A percentile compares a stretch with the other conserved stretches of the same genome.
phyloP scores from a whole-genome alignment of 2,113 vertebrate genomes.

The Cynoglossus semilaevis region DNA sequence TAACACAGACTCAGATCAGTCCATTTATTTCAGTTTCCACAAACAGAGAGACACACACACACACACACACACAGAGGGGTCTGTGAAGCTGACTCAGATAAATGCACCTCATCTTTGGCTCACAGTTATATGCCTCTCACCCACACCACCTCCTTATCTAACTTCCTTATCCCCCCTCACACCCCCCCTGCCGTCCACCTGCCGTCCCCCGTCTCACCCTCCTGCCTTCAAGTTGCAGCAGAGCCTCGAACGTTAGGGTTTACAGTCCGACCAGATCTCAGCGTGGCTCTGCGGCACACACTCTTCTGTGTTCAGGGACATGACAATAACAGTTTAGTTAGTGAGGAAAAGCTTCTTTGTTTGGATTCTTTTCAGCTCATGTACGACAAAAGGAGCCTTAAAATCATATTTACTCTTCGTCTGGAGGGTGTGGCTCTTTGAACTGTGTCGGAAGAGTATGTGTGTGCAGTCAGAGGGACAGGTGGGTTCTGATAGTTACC shows the following conservation, averaged over 20 bases:
- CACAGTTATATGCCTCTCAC: conserved; percentile 54
- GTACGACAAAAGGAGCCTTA: conserved; percentile 46
- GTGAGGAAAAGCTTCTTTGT: conserved; percentile 24
- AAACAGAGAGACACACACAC: conserved; percentile 50
- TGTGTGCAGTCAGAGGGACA: neutral
- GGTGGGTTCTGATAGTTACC: no score
- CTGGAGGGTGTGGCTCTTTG: conserved; percentile 38
- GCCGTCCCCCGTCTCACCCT: conserved; percentile 13
- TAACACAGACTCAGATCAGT: conserved; percentile 66
- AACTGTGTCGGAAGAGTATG: conserved; percentile 26
- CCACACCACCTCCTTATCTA: conserved; percentile 54
- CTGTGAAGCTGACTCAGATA: conserved; percentile 71
- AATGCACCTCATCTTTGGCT: conserved; percentile 65
- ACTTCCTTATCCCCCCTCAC: conserved; percentile 43
- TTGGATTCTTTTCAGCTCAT: conserved; percentile 15
- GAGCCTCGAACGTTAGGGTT: conserved; percentile 43
- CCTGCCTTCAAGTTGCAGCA: conserved; percentile 43
- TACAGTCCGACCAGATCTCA: no score
- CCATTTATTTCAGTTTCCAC: conserved; percentile 53
- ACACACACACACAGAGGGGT: conserved; percentile 49
- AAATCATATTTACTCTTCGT: conserved; percentile 44
- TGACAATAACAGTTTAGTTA: conserved; percentile 18
- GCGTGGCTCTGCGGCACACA: no score
- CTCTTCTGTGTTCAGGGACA: neutral
- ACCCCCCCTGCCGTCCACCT: conserved; percentile 40